Evolutionary conservation across 37 sponge, comb jelly and placozoan species (phyloP), one percentile per base, ranked within the genome.

Genomic region (Aphrocallistes beatrix): DNA sequence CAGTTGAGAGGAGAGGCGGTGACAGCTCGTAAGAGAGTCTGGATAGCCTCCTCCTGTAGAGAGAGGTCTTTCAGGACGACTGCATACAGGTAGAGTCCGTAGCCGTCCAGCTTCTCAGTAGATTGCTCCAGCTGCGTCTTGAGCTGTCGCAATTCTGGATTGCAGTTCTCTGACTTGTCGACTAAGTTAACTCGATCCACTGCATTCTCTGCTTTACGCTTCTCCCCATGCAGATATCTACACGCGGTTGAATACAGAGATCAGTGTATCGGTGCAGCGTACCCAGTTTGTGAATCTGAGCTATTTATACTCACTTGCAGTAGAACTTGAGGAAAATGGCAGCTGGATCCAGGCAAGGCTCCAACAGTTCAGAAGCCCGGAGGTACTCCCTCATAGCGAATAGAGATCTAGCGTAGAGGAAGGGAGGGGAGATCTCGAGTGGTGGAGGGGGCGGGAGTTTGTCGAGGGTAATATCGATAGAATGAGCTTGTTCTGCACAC

Each of bases 201-300:
- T 60, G 75, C 8, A 19, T 60, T 60, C 75, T 60, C 75, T 6
- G 21, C 75, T 3, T 13, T 3, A 19, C 21, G 8, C 34, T 60
- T 60, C 34, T 60, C 75, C n/a, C 75, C 75, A 30, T 60, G 75
- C 34, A 60, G 75, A 60, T 60, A 60, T 6, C 75, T 60, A 42
- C n/a, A n/a, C n/a, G n/a, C n/a, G n/a, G n/a, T n/a, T n/a, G n/a
- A n/a, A n/a, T n/a, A n/a, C n/a, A n/a, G n/a, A n/a, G n/a, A n/a
- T n/a, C n/a, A n/a, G n/a, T n/a, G n/a, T n/a, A n/a, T n/a, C n/a
- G n/a, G n/a, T n/a, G n/a, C n/a, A n/a, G n/a, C n/a, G n/a, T n/a
- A n/a, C n/a, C n/a, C n/a, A n/a, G n/a, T n/a, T n/a, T n/a, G n/a
- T n/a, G n/a, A n/a, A n/a, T n/a, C n/a, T n/a, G n/a, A n/a, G n/a